These are phyloP conservation scores for Limosa lapponica DNA, from an alignment of 2,797 vertebrate genomes.

Conservation along the genomic window DNA sequence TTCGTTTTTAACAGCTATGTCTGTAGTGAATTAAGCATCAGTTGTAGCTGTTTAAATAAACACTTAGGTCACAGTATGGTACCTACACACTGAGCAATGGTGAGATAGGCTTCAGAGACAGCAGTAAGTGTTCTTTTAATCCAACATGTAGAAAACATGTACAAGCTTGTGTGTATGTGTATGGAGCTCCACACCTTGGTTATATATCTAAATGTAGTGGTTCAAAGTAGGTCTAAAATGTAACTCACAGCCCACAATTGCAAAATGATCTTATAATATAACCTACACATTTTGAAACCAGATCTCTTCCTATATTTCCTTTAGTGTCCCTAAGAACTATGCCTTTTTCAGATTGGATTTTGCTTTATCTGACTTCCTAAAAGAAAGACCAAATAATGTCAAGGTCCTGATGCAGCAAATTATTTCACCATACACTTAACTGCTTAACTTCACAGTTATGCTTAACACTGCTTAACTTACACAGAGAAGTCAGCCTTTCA, in stretches of 20 bases:
- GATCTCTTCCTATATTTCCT: background rate
- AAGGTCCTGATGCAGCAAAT: background rate
- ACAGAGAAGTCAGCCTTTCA: background rate
- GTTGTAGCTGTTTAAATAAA: slow-evolving; percentile 1
- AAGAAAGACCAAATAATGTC: background rate
- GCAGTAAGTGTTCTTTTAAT: background rate
- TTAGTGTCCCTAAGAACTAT: background rate
- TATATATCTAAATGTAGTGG: background rate
- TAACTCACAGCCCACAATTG: background rate
- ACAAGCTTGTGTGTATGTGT: background rate
- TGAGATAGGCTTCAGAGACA: background rate
- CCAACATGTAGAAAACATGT: background rate
- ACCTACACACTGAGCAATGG: background rate
- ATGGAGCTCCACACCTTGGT: background rate
- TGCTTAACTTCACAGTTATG: background rate
- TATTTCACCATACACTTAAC: background rate
- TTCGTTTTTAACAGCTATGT: background rate
- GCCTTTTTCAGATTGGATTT: background rate
- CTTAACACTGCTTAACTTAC: background rate
- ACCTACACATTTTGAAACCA: background rate
- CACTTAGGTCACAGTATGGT: background rate
- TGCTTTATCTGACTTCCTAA: background rate
- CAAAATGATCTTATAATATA: background rate
- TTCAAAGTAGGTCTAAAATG: background rate
- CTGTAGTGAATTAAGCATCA: background rate